A percentile compares a stretch with the other conserved stretches of the same genome.
phyloP scores from a whole-genome alignment of 1,140 invertebrate species.

The Paracyclopina nana region DNA sequence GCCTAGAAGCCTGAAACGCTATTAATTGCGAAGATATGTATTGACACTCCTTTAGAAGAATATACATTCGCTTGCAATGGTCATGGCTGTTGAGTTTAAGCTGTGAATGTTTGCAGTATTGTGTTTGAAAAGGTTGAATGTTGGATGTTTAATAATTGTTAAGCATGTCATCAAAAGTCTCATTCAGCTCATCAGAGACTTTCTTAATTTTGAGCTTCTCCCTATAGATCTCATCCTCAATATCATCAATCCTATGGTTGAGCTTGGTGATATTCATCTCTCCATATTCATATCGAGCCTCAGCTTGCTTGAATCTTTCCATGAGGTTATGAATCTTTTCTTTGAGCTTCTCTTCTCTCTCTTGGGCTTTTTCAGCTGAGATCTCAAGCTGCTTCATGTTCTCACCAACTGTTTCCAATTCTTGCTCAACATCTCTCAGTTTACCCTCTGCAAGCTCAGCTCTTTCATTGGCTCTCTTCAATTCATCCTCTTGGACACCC shows the following conservation, averaged over 20 bases:
- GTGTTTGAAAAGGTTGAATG: slow-evolving; percentile 1
- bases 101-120: too few species aligned
- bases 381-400: slow-evolving; percentile 16
- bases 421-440: slow-evolving; percentile 13
- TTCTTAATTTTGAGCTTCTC: slow-evolving; percentile 17
- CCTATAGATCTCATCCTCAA: slow-evolving; percentile 16
- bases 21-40: too few species aligned
- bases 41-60: too few species aligned
- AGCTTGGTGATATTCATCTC: slow-evolving; percentile 17
- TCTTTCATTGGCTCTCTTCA: slow-evolving; percentile 9
- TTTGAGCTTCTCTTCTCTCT: slow-evolving; percentile 14
- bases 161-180: slow-evolving; percentile 15
- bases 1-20: too few species aligned
- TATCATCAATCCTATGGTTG: slow-evolving; percentile 15
- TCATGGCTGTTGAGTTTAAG: too few species aligned
- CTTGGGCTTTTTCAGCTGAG: slow-evolving; percentile 13
- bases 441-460: slow-evolving; percentile 13
- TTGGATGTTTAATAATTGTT: slow-evolving; percentile 8
- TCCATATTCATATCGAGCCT: slow-evolving; percentile 15
- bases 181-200: slow-evolving; percentile 14
- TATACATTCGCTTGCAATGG: too few species aligned
- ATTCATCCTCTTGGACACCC: slow-evolving; percentile 14
- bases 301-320: slow-evolving; percentile 11
- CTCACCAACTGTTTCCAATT: slow-evolving; percentile 13
- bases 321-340: slow-evolving; percentile 13